Evolutionary conservation across 2,113 vertebrate genomes (phyloP).

Genomic region (Upupa epops): DNA sequence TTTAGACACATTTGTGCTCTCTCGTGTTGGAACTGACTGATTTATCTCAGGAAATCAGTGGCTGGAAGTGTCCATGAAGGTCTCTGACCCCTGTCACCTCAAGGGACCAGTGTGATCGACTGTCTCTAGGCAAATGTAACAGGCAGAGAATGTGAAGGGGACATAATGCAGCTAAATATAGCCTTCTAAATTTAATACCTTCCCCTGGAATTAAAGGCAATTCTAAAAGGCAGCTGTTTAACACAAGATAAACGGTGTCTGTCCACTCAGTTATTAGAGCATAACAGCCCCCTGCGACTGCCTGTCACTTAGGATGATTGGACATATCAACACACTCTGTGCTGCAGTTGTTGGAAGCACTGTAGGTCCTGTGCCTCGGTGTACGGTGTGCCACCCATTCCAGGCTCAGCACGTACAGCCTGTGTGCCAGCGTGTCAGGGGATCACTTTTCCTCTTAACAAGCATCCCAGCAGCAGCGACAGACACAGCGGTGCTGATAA

Average conservation of each 20-base stretch:
- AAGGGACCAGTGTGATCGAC: neutral
- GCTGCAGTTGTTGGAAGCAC: neutral
- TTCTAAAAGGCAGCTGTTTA: neutral
- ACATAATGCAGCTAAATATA: neutral
- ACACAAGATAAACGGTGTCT: neutral
- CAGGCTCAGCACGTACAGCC: neutral
- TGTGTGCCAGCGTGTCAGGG: neutral
- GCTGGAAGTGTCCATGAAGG: neutral
- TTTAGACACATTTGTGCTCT: neutral
- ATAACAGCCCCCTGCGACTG: neutral
- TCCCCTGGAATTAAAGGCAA: neutral
- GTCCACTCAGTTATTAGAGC: neutral
- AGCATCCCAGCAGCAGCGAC: neutral
- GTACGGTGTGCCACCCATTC: neutral
- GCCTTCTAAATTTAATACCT: neutral
- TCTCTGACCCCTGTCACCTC: neutral
- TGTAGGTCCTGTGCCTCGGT: neutral
- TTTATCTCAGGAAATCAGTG: neutral
- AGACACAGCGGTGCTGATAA: neutral
- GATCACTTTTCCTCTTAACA: neutral
- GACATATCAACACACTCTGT: neutral
- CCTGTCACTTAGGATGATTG: conserved; percentile 25
- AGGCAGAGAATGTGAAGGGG: neutral
- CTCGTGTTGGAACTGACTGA: neutral
- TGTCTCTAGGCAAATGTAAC: neutral